Conservation (phyloP, 2,797 vertebrate species). For the Leptodactylus fallax region DNA sequence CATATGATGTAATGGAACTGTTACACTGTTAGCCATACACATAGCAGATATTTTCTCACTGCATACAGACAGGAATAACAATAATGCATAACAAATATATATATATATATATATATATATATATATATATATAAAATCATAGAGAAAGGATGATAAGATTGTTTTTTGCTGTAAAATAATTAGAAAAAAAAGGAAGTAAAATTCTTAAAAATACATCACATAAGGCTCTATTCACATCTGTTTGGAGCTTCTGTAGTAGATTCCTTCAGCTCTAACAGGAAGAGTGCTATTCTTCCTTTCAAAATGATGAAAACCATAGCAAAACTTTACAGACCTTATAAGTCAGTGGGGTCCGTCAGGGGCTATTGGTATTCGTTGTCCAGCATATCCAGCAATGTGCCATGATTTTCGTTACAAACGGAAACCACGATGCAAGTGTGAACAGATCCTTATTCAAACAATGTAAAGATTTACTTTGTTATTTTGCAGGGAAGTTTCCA, state of each 20-base stretch:
- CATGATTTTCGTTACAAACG: background rate
- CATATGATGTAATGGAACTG: background rate
- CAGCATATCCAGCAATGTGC: too few relatives aligned
- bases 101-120: too few relatives aligned
- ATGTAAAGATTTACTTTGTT: background rate
- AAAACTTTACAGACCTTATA: background rate
- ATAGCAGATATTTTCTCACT: background rate
- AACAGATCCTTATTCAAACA: background rate
- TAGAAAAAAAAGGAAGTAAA: too few relatives aligned
- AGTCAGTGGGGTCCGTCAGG: background rate
- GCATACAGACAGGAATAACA: background rate
- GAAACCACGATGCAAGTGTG: background rate
- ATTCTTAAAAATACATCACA: too few relatives aligned
- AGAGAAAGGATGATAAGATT: too few relatives aligned
- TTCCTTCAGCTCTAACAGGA: background rate
- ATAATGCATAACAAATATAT: too few relatives aligned
- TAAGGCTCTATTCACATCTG: too few relatives aligned
- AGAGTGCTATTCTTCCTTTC: background rate
- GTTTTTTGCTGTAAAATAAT: too few relatives aligned
- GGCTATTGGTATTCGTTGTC: background rate
- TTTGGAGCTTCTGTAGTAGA: background rate
- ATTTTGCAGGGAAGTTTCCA: background rate
- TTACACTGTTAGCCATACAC: background rate
- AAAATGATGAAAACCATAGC: background rate
- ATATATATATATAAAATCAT: too few relatives aligned